These are phyloP conservation scores for Reticulitermes lucifugus DNA, from an alignment of 2,888 invertebrate species.

Conservation along the genomic window DNA sequence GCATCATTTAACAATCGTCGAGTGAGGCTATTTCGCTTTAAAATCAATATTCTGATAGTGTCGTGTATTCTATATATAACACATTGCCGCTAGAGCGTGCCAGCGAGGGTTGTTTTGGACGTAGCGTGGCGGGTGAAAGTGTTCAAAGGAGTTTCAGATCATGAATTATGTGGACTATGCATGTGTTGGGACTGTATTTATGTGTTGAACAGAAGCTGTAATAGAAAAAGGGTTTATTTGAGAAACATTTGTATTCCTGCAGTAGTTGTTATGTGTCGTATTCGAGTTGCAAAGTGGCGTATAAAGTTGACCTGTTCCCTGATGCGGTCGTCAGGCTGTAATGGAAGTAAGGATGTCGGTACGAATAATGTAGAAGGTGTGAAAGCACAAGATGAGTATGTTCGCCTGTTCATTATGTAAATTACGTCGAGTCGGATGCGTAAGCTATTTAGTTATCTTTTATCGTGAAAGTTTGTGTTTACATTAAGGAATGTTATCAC, in stretches of 20 bases:
- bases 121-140: slow-evolving; percentile 28
- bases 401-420: neutral
- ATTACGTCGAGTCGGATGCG: neutral
- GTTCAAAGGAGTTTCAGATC: neutral
- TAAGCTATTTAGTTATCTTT: slow-evolving; percentile 1
- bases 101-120: slow-evolving; percentile 19
- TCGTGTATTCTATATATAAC: slow-evolving; percentile 26
- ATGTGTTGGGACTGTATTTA: neutral
- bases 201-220: no score
- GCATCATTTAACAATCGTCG: neutral
- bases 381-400: neutral
- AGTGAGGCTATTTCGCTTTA: slow-evolving; percentile 10
- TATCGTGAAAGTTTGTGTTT: slow-evolving; percentile 20
- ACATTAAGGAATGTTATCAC: slow-evolving; percentile 34
- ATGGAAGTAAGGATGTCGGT: slow-evolving; percentile 2
- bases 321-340: neutral
- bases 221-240: neutral
- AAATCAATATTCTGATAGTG: slow-evolving; percentile 27
- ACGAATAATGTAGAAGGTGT: neutral
- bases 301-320: neutral
- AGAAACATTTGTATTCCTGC: neutral
- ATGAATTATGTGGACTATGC: neutral
- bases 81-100: slow-evolving; percentile 26
- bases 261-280: neutral
- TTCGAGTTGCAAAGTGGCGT: neutral